These are phyloP conservation scores for Leptopilina boulardi DNA, from an alignment of 1,140 invertebrate species.

Conservation along the genomic window DNA sequence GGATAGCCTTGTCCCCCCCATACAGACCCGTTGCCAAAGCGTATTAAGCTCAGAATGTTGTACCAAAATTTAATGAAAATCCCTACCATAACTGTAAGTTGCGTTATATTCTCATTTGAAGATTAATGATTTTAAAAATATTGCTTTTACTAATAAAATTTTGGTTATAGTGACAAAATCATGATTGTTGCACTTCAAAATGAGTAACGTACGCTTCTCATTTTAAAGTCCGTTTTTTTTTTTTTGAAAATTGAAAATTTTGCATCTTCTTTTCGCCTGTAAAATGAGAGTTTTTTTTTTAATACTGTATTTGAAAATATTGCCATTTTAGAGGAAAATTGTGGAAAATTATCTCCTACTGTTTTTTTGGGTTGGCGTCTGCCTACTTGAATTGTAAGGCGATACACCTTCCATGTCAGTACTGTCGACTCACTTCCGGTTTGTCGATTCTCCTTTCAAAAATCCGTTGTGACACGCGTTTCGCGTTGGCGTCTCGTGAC, in stretches of 20 bases:
- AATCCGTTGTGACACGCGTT: constrained; percentile 16
- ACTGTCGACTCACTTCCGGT: constrained; percentile 42
- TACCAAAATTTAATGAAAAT: constrained; percentile 59
- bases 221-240: too few species aligned
- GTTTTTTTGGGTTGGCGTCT: not conserved
- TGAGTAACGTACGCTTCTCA: too few species aligned
- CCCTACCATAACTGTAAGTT: constrained; percentile 23
- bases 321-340: too few species aligned
- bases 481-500: constrained; percentile 12
- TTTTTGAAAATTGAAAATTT: too few species aligned
- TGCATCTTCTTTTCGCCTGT: too few species aligned
- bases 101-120: not conserved
- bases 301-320: too few species aligned
- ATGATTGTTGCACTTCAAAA: too few species aligned
- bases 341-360: too few species aligned
- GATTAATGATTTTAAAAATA: not conserved
- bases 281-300: too few species aligned
- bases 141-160: too few species aligned
- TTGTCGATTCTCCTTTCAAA: constrained; percentile 35
- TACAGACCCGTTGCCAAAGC: constrained; percentile 43
- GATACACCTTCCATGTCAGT: constrained; percentile 24
- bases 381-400: not conserved
- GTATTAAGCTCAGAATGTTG: constrained; percentile 52
- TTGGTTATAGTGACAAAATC: too few species aligned
- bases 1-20: constrained; percentile 47